Evolutionary conservation across 2,888 invertebrate species (phyloP), one percentile per base, ranked within the genome.

Genomic region (Phytoseiulus persimilis): DNA sequence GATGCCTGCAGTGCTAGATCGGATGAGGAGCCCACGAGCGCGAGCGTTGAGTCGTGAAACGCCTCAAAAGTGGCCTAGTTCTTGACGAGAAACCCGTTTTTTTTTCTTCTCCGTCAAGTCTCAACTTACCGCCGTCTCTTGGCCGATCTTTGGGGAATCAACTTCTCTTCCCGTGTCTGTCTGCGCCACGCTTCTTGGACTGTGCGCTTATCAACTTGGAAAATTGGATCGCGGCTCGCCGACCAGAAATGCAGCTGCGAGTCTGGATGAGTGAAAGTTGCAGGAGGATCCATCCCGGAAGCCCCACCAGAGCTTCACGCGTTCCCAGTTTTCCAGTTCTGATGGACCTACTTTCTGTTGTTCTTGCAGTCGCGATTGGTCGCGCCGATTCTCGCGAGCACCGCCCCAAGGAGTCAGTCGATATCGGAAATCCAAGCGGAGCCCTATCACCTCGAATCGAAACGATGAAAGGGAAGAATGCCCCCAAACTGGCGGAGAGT

Each of bases 61-160:
- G 87, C 87, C 87, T 87, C 87, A 87, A 87, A 87, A 87, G 87
- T 87, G 87, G 87, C 33, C 87, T 11, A 87, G 39, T 87, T 87
- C 65, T 65, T 28, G 65, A 65, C 65, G 65, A 65, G 65, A 65
- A 65, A 39, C 39, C 39, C 39, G 39, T 39, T 9, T 39, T 39
- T 39, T 65, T 18, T 28, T 28, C 65, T 14, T 18, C 65, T 65
- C 28, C 65, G 1, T 18, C 65, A 65, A 65, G 65, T 65, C 65
- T 28, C 11, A 65, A 65, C 65, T 28, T 65, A 65, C 65, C 65
- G 65, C 65, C 65, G 65, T 28, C 18, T 14, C 65, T 14, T 65
- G 65, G 65, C 14, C 65, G 65, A 65, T 65, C 65, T 65, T 65
- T 65, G 65, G 18, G 18, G 18, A 65, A 65, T 65, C 65, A 65